Percentiles rank a stretch among this genome's conserved stretches.
phyloP scores from a whole-genome alignment of 2,113 vertebrate species.

The Paralichthys olivaceus region DNA sequence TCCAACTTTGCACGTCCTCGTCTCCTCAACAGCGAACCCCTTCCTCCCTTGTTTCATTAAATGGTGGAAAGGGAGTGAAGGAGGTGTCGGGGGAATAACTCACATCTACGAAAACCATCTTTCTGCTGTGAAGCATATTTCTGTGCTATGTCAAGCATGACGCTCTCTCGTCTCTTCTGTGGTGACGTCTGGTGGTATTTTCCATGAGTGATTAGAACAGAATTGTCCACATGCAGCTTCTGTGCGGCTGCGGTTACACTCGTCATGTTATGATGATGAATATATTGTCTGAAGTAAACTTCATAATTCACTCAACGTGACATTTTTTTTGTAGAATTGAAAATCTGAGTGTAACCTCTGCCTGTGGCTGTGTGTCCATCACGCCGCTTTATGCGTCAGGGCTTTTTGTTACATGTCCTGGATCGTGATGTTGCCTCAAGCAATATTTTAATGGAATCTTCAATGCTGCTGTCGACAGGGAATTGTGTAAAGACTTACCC shows the following conservation, averaged over 20 bases:
- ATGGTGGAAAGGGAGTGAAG: slow-evolving; percentile 32
- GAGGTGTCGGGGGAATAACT: not conserved
- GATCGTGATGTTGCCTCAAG: slow-evolving; percentile 53
- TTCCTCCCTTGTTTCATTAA: slow-evolving; percentile 27
- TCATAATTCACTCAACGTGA: no score
- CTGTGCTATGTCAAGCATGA: slow-evolving; percentile 67
- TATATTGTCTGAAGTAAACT: no score
- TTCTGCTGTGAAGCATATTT: slow-evolving; percentile 67
- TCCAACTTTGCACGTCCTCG: slow-evolving; percentile 38
- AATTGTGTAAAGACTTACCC: not conserved
- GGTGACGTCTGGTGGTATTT: slow-evolving; percentile 72
- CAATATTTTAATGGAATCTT: no score
- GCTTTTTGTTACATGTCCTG: slow-evolving; percentile 49
- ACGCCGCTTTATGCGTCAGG: slow-evolving; percentile 64
- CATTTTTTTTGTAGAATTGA: not conserved
- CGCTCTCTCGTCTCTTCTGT: slow-evolving; percentile 72
- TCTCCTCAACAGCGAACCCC: not conserved
- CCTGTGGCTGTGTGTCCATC: slow-evolving; percentile 62
- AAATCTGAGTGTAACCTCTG: slow-evolving; percentile 60
- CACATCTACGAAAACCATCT: slow-evolving; percentile 67
- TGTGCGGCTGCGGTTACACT: slow-evolving; percentile 53
- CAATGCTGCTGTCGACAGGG: not conserved
- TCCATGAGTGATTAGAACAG: slow-evolving; percentile 43
- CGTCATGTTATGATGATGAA: slow-evolving; percentile 34
- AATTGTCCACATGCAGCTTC: slow-evolving; percentile 36